Conservation (phyloP, 2,113 vertebrate genomes). For the Anolis carolinensis region DNA sequence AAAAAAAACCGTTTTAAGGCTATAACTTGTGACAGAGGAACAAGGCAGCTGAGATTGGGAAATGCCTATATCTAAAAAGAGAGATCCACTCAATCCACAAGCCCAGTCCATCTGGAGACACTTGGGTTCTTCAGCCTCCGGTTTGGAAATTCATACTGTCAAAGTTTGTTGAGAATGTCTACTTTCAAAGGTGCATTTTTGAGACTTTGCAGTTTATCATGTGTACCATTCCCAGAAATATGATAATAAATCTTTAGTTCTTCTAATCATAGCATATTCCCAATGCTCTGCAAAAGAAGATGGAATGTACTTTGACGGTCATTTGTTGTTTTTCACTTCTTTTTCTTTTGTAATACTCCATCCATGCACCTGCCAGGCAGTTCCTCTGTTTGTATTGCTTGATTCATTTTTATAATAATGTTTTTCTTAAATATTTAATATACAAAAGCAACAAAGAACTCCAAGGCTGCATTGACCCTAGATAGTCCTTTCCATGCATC, state of each 20-base stretch:
- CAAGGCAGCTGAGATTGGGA: neutral
- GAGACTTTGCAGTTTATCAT: neutral
- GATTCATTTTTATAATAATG: conserved; percentile 10
- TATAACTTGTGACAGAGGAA: neutral
- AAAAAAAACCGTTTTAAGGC: neutral
- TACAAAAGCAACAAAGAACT: neutral
- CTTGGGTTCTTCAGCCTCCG: neutral
- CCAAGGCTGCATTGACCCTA: neutral
- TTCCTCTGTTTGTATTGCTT: neutral
- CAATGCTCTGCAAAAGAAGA: neutral
- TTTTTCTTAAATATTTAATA: neutral
- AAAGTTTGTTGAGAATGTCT: too few relatives aligned
- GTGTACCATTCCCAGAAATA: neutral
- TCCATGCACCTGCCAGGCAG: neutral
- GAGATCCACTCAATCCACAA: neutral
- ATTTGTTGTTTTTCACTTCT: neutral
- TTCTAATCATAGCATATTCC: neutral
- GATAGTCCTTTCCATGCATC: neutral
- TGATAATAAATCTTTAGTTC: neutral
- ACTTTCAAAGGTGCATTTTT: neutral
- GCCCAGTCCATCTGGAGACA: neutral
- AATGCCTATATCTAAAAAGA: neutral
- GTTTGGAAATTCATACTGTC: neutral
- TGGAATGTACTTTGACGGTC: neutral
- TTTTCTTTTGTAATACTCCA: neutral